phyloP scores from a whole-genome alignment of 2,113 vertebrate genomes.

The Burhinus oedicnemus region DNA sequence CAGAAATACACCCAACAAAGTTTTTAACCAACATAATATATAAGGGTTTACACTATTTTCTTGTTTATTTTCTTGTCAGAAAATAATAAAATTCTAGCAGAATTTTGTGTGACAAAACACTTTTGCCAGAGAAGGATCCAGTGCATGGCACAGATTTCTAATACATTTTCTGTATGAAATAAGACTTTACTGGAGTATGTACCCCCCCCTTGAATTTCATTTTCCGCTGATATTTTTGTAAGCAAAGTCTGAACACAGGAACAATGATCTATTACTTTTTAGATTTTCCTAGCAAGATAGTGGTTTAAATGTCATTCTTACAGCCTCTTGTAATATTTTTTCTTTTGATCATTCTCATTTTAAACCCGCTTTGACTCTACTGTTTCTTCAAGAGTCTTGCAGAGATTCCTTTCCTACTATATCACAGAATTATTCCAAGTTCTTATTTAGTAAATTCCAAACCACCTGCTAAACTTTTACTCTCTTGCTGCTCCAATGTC shows the following conservation, averaged over 20 bases:
- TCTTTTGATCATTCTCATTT: neutral
- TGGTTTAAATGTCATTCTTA: neutral
- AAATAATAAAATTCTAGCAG: neutral
- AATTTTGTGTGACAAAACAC: neutral
- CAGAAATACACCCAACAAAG: accelerated
- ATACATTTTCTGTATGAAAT: neutral
- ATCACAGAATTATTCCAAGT: neutral
- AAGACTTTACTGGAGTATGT: neutral
- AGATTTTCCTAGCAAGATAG: neutral
- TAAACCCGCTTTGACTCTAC: neutral
- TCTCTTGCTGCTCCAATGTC: neutral
- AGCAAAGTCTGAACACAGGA: neutral
- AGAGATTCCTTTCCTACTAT: neutral
- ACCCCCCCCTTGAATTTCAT: neutral
- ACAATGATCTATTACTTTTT: neutral
- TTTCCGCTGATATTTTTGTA: neutral
- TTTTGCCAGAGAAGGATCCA: neutral
- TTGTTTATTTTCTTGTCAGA: neutral
- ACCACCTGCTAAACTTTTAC: neutral
- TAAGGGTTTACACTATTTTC: neutral
- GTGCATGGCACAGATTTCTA: neutral
- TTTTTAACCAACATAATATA: neutral
- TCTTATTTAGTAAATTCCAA: neutral
- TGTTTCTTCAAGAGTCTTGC: neutral
- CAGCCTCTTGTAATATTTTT: neutral